Evolutionary conservation across 2,888 invertebrate species (phyloP).

Genomic region (Oscheius sp.): DNA sequence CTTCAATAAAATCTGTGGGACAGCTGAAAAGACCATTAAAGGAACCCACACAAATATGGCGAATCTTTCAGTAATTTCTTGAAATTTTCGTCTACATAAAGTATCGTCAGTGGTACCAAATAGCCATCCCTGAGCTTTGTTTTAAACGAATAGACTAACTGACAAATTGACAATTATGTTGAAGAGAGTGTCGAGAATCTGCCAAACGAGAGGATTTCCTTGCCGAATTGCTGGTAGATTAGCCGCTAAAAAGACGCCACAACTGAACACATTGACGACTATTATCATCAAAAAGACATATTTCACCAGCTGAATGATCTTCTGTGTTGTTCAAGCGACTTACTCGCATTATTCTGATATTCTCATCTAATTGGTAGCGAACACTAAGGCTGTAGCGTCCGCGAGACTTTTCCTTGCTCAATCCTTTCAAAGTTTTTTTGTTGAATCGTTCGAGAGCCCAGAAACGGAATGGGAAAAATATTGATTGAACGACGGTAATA

Average conservation of each 20-base stretch:
- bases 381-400: constrained; percentile 17
- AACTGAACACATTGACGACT: neutral
- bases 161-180: constrained; percentile 13
- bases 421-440: neutral
- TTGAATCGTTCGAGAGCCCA: neutral
- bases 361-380: constrained; percentile 14
- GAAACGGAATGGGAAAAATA: neutral
- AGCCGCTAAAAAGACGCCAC: neutral
- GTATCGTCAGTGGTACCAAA: constrained; percentile 6
- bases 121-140: neutral
- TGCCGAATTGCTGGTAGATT: neutral
- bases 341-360: constrained; percentile 3
- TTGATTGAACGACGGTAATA: neutral
- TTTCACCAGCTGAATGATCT: constrained; percentile 4
- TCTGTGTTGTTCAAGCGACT: neutral
- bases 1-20: neutral
- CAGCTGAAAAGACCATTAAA: neutral
- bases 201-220: neutral
- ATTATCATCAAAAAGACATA: constrained; percentile 13
- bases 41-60: neutral
- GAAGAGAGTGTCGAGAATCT: constrained; percentile 8
- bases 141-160: neutral
- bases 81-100: neutral
- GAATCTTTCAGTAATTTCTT: constrained; percentile 2
- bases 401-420: neutral